Percentiles rank a stretch among this genome's conserved stretches.
Conservation (phyloP, 2,113 vertebrate genomes). For the Lepus americanus region DNA sequence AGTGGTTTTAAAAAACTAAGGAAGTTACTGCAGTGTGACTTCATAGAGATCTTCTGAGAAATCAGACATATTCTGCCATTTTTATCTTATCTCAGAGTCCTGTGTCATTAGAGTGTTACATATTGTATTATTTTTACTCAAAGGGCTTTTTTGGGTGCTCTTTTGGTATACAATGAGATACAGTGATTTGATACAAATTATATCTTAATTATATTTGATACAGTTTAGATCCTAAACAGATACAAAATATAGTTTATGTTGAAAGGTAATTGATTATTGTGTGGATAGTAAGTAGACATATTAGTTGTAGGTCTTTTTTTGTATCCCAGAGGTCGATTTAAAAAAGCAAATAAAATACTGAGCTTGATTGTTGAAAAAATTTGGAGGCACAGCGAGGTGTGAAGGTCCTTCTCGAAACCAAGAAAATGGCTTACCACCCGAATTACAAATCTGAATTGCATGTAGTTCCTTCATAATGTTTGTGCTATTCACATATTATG, state of each 20-base stretch:
- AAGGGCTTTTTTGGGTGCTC: not conserved
- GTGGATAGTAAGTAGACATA: not conserved
- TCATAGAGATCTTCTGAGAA: not conserved
- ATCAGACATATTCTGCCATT: not conserved
- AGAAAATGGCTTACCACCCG: not conserved
- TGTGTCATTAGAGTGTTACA: not conserved
- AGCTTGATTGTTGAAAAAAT: not conserved
- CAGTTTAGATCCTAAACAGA: not conserved
- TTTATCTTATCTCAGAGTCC: not conserved
- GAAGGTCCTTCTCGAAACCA: not conserved
- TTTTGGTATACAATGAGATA: not conserved
- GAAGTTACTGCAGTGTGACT: not conserved
- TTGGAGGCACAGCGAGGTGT: not conserved
- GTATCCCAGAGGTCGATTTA: not conserved
- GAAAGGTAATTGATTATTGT: not conserved
- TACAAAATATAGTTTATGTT: constrained; percentile 15
- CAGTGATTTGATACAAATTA: not conserved
- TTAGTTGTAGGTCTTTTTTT: not conserved
- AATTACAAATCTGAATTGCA: not conserved
- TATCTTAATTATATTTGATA: no score
- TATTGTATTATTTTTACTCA: not conserved
- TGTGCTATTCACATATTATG: not conserved
- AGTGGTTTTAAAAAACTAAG: constrained; percentile 25
- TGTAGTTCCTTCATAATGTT: constrained; percentile 3
- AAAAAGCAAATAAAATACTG: not conserved